phyloP scores from a whole-genome alignment of 2,797 vertebrate species.

The Sebastes goodei region DNA sequence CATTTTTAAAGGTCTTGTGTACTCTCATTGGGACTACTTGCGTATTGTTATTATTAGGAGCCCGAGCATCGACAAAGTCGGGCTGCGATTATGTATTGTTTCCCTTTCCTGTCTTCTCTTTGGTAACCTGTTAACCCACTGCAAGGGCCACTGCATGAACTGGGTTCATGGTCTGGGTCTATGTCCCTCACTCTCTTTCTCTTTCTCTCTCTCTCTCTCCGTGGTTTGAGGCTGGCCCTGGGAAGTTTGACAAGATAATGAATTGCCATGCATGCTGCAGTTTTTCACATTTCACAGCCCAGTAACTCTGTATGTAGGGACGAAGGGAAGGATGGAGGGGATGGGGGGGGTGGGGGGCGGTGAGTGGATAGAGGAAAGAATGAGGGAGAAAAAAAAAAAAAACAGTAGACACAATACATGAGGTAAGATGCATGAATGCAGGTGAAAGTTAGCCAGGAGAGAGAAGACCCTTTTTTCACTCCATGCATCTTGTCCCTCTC shows the following conservation, averaged over 20 bases:
- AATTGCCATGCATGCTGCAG: slow-evolving; percentile 80
- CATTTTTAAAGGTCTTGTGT: background rate
- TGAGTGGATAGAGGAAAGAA: slow-evolving; percentile 24
- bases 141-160: slow-evolving; percentile 35
- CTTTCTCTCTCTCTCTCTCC: background rate
- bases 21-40: too few species aligned
- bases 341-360: background rate
- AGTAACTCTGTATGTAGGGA: slow-evolving; percentile 69
- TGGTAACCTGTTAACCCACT: slow-evolving; percentile 45
- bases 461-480: background rate
- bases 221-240: slow-evolving; percentile 58
- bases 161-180: background rate
- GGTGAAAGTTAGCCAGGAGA: slow-evolving; percentile 34
- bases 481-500: background rate
- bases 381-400: slow-evolving; percentile 17
- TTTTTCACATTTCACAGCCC: slow-evolving; percentile 83
- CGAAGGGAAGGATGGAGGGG: slow-evolving; percentile 1
- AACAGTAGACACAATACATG: slow-evolving; percentile 34
- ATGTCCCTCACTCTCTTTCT: background rate
- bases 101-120: background rate
- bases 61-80: too few species aligned
- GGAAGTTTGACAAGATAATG: slow-evolving; percentile 84
- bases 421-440: background rate
- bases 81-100: background rate
- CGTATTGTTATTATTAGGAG: too few species aligned